Evolutionary conservation across 2,888 invertebrate genomes (phyloP).

Genomic region (Aphodius sticticus): DNA sequence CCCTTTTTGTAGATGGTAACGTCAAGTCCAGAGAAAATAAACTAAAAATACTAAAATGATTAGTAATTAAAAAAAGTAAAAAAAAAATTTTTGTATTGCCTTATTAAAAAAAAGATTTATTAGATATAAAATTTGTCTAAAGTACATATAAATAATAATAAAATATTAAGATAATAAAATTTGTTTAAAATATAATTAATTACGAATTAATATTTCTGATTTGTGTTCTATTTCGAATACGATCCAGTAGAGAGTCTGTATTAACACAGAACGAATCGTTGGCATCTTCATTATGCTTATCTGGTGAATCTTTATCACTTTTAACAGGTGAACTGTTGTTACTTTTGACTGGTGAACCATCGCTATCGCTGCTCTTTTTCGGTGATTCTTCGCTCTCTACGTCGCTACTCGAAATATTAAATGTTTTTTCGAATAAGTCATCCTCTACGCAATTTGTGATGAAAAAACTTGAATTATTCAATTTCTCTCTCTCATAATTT

Average conservation of each 20-base stretch:
- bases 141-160: background rate
- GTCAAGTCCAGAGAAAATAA: too few species aligned
- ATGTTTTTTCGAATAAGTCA: slow-evolving; percentile 71
- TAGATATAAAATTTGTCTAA: background rate
- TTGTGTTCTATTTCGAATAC: background rate
- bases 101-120: too few species aligned
- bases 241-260: background rate
- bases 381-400: slow-evolving; percentile 38
- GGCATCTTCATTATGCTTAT: background rate
- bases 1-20: too few species aligned
- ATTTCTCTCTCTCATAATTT: slow-evolving; percentile 30
- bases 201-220: background rate
- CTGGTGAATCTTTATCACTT: background rate
- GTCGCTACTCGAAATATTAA: slow-evolving; percentile 50
- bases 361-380: background rate
- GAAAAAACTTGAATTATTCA: slow-evolving; percentile 51
- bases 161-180: slow-evolving; percentile 47
- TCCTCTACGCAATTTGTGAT: slow-evolving; percentile 54
- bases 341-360: background rate
- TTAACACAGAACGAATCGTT: background rate
- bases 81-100: too few species aligned
- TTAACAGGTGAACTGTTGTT: background rate
- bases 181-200: slow-evolving; percentile 43
- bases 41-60: too few species aligned
- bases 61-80: too few species aligned